phyloP scores from a whole-genome alignment of 2,113 vertebrate species.

The Cavia aperea region DNA sequence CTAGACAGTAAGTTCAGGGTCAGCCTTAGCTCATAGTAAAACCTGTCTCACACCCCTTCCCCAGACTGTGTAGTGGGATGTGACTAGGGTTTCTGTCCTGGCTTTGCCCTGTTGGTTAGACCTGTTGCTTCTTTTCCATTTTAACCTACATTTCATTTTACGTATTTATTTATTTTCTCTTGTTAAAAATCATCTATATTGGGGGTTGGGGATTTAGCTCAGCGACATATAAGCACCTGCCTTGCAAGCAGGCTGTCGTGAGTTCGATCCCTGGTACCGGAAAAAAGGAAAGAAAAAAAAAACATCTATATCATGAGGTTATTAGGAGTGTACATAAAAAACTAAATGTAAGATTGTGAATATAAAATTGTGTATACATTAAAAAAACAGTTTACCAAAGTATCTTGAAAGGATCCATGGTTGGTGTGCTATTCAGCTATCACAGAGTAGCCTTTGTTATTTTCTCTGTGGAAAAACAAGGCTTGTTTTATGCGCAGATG shows the following conservation, averaged over 20 bases:
- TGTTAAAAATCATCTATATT: background rate
- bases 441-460: constrained; percentile 40
- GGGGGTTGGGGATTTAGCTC: no score
- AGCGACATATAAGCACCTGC: no score
- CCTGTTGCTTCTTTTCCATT: background rate
- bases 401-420: background rate
- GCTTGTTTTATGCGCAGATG: constrained; percentile 79
- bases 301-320: background rate
- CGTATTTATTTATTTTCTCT: no score
- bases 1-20: background rate
- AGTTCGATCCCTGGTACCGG: no score
- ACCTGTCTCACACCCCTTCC: background rate
- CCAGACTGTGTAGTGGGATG: background rate
- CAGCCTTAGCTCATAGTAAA: background rate
- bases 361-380: background rate
- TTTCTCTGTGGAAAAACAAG: constrained; percentile 61
- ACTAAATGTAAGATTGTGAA: constrained; percentile 15
- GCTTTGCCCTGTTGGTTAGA: background rate
- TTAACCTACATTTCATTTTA: background rate
- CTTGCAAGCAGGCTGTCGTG: no score
- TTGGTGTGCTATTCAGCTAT: background rate
- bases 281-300: background rate
- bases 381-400: background rate
- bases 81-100: background rate
- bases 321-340: background rate